Percentiles rank a stretch among this genome's conserved stretches.
Evolutionary conservation across 1,140 invertebrate species (phyloP).

Genomic region (Patella vulgata): DNA sequence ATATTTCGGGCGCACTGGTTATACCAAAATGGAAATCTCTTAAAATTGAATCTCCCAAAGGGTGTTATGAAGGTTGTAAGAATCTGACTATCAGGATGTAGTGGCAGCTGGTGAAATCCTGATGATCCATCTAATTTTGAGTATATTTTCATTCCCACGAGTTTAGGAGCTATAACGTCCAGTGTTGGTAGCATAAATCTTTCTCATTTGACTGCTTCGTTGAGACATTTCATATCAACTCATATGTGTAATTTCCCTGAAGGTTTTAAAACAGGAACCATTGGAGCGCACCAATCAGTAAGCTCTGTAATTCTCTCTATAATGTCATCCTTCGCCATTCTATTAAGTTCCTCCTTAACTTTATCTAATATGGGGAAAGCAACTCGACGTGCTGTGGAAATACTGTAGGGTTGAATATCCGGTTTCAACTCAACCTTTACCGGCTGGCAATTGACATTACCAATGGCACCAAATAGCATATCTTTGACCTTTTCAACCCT

Average conservation of each 20-base stretch:
- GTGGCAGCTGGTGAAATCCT: no score
- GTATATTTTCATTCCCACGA: no score
- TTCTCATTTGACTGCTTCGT: background rate
- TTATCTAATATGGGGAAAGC: slow-evolving; percentile 47
- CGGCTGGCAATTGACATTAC: slow-evolving; percentile 1
- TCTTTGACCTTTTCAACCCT: background rate
- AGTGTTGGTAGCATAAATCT: no score
- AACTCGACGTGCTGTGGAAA: slow-evolving; percentile 45
- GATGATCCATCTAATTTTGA: no score
- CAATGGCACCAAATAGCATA: background rate
- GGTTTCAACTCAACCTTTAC: slow-evolving; percentile 35
- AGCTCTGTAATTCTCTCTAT: slow-evolving; percentile 39
- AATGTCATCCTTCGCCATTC: slow-evolving; percentile 45
- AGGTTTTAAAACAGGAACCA: slow-evolving; percentile 40
- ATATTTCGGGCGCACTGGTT: no score
- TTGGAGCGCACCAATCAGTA: slow-evolving; percentile 41
- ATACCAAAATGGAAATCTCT: background rate
- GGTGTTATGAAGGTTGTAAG: no score
- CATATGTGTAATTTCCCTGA: slow-evolving; percentile 53
- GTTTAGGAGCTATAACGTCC: no score
- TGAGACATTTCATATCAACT: slow-evolving; percentile 15
- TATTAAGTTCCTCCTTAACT: slow-evolving; percentile 51
- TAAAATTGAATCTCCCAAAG: no score
- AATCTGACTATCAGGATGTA: no score
- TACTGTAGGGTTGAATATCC: slow-evolving; percentile 20